Percentiles rank a stretch among this genome's conserved stretches.
Evolutionary conservation across 2,113 vertebrate genomes (phyloP).

Genomic region (Deroptyus accipitrinus): DNA sequence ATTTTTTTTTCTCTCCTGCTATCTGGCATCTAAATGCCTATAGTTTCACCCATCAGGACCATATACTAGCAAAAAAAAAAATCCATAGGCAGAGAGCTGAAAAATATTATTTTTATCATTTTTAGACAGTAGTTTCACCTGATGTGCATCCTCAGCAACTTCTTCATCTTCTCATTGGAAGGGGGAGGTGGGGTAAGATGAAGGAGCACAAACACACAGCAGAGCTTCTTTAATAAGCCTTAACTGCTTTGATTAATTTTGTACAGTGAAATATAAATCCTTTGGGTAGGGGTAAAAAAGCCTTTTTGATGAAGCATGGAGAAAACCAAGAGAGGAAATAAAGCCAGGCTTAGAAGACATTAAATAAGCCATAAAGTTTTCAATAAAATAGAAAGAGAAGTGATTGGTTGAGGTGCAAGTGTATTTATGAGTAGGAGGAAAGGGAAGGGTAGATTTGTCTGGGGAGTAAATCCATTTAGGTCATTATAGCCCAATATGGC

Average conservation of each 20-base stretch:
- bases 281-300: background rate
- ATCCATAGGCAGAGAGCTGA: slow-evolving; percentile 13
- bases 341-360: background rate
- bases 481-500: background rate
- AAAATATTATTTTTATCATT: slow-evolving; percentile 48
- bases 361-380: background rate
- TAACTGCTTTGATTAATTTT: slow-evolving; percentile 24
- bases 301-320: background rate
- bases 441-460: background rate
- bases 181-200: background rate
- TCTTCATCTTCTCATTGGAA: background rate
- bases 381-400: background rate
- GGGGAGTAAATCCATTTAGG: background rate
- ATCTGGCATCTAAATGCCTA: slow-evolving; percentile 63
- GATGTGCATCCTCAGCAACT: background rate
- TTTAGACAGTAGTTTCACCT: slow-evolving; percentile 30
- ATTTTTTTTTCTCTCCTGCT: slow-evolving; percentile 25
- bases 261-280: background rate
- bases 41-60: slow-evolving; percentile 64
- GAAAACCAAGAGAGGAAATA: background rate
- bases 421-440: background rate
- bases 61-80: background rate
- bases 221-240: slow-evolving; percentile 1
- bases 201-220: background rate
- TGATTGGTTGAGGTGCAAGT: background rate